phyloP scores from a whole-genome alignment of 2,797 vertebrate species.

The Tamandua tetradactyla region DNA sequence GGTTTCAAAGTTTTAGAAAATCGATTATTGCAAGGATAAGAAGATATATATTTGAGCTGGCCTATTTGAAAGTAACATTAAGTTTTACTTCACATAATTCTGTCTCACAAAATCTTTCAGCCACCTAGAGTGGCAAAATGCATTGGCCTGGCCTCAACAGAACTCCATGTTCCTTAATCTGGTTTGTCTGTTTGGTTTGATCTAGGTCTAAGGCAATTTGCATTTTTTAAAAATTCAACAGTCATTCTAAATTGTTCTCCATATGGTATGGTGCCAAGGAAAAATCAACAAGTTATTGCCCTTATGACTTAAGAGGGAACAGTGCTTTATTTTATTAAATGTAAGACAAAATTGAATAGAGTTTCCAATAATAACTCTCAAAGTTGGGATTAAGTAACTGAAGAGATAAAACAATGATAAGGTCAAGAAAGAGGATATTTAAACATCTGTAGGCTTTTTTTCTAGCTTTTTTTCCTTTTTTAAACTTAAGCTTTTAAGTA shows the following conservation, averaged over 20 bases:
- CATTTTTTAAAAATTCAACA: background rate
- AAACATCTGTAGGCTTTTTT: constrained; percentile 74
- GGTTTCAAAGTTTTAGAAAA: constrained; percentile 79
- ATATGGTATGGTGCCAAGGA: constrained; percentile 38
- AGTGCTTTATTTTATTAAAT: constrained; percentile 71
- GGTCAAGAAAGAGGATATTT: constrained; percentile 78
- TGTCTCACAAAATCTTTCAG: constrained; percentile 33
- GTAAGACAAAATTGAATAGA: constrained; percentile 58
- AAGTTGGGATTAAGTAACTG: constrained; percentile 71
- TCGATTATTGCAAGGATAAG: constrained; percentile 71
- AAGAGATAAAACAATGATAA: constrained; percentile 66
- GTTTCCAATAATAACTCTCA: constrained; percentile 73
- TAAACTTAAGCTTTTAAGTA: constrained; percentile 85
- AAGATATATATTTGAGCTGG: constrained; percentile 65
- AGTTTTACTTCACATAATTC: constrained; percentile 57
- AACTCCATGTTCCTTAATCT: background rate
- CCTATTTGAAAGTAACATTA: constrained; percentile 72
- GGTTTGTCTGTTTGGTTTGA: background rate
- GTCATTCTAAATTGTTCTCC: constrained; percentile 71
- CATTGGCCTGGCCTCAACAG: background rate
- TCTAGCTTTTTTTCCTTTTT: constrained; percentile 80
- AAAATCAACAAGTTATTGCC: constrained; percentile 63
- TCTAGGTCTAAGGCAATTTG: constrained; percentile 58
- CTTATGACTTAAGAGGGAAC: constrained; percentile 65
- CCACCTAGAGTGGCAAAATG: constrained; percentile 7